These are phyloP conservation scores for Gymnothorax javanicus DNA, from an alignment of 2,797 vertebrate species.

Conservation along the genomic window DNA sequence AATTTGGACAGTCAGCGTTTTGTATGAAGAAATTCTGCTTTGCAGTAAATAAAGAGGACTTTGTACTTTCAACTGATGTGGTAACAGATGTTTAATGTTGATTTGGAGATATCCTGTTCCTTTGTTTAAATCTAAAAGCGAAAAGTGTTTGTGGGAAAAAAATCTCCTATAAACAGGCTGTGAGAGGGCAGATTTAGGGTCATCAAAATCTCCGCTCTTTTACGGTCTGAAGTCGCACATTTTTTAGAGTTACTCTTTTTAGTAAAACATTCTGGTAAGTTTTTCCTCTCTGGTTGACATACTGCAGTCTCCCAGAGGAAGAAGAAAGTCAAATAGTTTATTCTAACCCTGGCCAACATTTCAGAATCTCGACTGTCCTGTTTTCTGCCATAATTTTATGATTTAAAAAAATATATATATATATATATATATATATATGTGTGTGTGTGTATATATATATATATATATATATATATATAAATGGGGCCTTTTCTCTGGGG, in stretches of 20 bases:
- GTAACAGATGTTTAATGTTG: slow-evolving; percentile 31
- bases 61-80: background rate
- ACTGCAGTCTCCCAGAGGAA: slow-evolving; percentile 36
- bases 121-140: slow-evolving; percentile 32
- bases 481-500: background rate
- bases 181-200: slow-evolving; percentile 37
- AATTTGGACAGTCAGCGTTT: background rate
- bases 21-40: background rate
- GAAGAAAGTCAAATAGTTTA: slow-evolving; percentile 40
- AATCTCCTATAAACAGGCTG: slow-evolving; percentile 36
- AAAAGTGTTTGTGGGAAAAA: slow-evolving; percentile 33
- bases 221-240: slow-evolving; percentile 35
- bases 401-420: background rate
- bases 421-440: no score
- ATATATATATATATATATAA: background rate
- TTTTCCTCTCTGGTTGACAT: slow-evolving; percentile 39
- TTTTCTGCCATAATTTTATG: slow-evolving; percentile 14
- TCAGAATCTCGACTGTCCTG: background rate
- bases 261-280: slow-evolving; percentile 29
- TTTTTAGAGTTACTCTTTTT: slow-evolving; percentile 30
- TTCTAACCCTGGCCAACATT: slow-evolving; percentile 22
- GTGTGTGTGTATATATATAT: no score
- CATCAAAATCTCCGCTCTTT: slow-evolving; percentile 33
- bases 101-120: slow-evolving; percentile 42
- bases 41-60: background rate